These are phyloP conservation scores for Dynastes grantii DNA, from an alignment of 2,888 invertebrate species.

Conservation along the genomic window DNA sequence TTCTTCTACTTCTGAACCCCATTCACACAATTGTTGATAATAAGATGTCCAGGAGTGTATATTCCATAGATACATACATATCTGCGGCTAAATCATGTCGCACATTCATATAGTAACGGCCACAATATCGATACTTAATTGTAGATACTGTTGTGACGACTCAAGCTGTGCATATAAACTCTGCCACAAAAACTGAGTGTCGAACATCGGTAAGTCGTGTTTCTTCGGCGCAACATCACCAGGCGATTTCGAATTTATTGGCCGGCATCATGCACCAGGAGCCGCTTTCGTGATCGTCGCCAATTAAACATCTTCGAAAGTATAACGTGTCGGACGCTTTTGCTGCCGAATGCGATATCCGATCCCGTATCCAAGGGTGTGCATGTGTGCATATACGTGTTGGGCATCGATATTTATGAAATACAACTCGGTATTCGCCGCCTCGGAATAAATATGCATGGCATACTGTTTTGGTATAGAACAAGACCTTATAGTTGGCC, in stretches of 20 bases:
- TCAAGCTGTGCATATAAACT: constrained; percentile 36
- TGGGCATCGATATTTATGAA: constrained; percentile 21
- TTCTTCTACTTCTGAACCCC: too few species aligned
- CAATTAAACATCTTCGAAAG: constrained; percentile 44
- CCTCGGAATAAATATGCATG: constrained; percentile 14
- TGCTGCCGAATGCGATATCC: constrained; percentile 28
- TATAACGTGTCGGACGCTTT: constrained; percentile 10
- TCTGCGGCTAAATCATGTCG: too few species aligned
- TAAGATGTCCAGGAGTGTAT: too few species aligned
- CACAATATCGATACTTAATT: too few species aligned
- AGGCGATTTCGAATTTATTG: constrained; percentile 36
- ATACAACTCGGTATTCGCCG: background rate
- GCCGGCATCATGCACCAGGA: constrained; percentile 43
- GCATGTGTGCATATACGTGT: background rate
- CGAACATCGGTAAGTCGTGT: constrained; percentile 13
- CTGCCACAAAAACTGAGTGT: constrained; percentile 17
- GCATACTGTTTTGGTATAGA: background rate
- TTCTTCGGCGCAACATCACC: constrained; percentile 10
- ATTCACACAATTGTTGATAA: too few species aligned
- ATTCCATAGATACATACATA: too few species aligned
- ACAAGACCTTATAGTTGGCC: background rate
- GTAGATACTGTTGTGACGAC: constrained; percentile 1
- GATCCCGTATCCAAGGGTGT: constrained; percentile 8
- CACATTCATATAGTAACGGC: too few species aligned
- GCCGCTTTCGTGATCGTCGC: constrained; percentile 41